Conservation (phyloP, 2,797 vertebrate genomes). For the Gallirallus australis region DNA sequence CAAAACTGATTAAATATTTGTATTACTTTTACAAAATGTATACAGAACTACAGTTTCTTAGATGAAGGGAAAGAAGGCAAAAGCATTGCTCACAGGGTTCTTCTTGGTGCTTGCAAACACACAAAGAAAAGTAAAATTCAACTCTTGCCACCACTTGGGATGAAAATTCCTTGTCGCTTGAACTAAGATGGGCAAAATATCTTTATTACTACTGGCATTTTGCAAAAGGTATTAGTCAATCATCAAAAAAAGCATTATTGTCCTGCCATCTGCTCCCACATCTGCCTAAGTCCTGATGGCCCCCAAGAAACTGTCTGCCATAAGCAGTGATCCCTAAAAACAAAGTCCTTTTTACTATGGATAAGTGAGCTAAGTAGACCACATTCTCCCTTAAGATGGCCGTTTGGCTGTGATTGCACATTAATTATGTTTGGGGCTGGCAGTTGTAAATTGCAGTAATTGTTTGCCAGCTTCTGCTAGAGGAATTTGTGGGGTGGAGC, state of each 20-base stretch:
- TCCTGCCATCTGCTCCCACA: slow-evolving; percentile 70
- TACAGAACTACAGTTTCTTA: neutral
- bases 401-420: neutral
- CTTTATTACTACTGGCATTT: slow-evolving; percentile 64
- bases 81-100: neutral
- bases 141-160: slow-evolving; percentile 19
- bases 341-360: slow-evolving; percentile 11
- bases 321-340: slow-evolving; percentile 46
- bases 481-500: neutral
- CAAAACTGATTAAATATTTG: slow-evolving; percentile 74
- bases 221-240: slow-evolving; percentile 60
- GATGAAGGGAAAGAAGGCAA: neutral
- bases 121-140: slow-evolving; percentile 6
- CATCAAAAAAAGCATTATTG: slow-evolving; percentile 69
- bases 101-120: neutral
- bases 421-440: slow-evolving; percentile 31
- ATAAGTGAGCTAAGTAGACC: slow-evolving; percentile 20
- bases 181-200: slow-evolving; percentile 48
- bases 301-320: slow-evolving; percentile 48
- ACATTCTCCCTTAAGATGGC: neutral
- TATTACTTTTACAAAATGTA: slow-evolving; percentile 47
- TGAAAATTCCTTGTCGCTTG: slow-evolving; percentile 17
- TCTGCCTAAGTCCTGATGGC: slow-evolving; percentile 52
- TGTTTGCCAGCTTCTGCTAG: neutral
- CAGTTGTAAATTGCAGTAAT: neutral